Evolutionary conservation across 2,888 invertebrate genomes (phyloP).

Genomic region (Desoria tigrina): DNA sequence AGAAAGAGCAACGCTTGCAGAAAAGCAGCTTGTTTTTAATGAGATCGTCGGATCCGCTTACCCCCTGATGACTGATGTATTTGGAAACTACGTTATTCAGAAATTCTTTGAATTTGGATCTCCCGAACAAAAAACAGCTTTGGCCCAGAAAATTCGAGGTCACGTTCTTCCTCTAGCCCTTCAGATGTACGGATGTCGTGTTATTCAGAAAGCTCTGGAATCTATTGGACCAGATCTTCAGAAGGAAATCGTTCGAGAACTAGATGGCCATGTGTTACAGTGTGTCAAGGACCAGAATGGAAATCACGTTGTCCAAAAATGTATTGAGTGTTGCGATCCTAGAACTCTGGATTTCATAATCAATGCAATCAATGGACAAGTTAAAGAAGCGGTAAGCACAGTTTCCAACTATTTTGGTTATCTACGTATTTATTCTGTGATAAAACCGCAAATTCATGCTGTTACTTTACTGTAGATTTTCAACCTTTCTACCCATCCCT

Average conservation of each 20-base stretch:
- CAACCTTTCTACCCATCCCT: conserved; percentile 95
- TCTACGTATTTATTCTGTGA: not conserved
- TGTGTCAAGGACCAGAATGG: conserved; percentile 99
- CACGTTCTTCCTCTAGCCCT: conserved; percentile 94
- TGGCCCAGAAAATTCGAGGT: conserved; percentile 88
- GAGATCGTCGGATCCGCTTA: conserved; percentile 95
- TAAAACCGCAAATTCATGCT: too few relatives aligned
- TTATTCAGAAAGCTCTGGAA: conserved; percentile 98
- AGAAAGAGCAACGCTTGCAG: conserved; percentile 90
- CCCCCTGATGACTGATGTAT: conserved; percentile 98
- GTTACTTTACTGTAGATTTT: conserved; percentile 69
- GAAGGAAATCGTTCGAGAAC: conserved; percentile 94
- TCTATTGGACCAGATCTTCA: conserved; percentile 94
- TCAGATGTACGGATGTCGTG: conserved; percentile 99
- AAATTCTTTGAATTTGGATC: conserved; percentile 99
- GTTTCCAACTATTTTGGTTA: too few relatives aligned
- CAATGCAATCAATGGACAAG: conserved; percentile 72
- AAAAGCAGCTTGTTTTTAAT: conserved; percentile 97
- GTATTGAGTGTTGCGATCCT: conserved; percentile 99
- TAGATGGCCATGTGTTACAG: conserved; percentile 96
- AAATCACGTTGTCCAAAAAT: conserved; percentile 99
- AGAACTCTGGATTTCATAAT: conserved; percentile 91
- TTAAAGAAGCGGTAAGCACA: conserved; percentile 46
- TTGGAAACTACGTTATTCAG: conserved; percentile 98
- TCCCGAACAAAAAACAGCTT: conserved; percentile 92